Conservation (phyloP, 1,140 invertebrate species). For the Ceratitis capitata region DNA sequence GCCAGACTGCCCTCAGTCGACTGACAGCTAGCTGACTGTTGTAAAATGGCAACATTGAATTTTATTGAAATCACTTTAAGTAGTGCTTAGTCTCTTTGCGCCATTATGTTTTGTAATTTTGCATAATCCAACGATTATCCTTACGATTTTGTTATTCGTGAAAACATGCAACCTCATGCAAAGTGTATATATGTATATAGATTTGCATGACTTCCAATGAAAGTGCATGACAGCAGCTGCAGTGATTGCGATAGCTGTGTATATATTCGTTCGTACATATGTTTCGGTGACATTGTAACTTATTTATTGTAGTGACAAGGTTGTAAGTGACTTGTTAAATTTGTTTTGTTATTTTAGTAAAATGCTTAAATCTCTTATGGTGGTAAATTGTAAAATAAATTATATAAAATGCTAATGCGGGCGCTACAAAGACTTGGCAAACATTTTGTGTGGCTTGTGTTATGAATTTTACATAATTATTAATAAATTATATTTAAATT, state of each 20-base stretch:
- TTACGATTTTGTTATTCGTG: background rate
- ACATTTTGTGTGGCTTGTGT: background rate
- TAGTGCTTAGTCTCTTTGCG: background rate
- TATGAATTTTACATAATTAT: background rate
- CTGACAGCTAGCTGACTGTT: background rate
- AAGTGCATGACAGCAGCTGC: too few species aligned
- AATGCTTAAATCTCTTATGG: background rate
- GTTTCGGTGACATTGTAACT: background rate
- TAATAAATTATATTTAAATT: background rate
- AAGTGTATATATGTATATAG: too few species aligned
- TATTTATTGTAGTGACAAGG: background rate
- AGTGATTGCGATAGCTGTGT: too few species aligned
- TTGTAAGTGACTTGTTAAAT: background rate
- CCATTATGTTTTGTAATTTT: constrained; percentile 13
- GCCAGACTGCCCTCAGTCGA: background rate
- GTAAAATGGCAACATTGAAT: background rate
- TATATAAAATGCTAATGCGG: background rate
- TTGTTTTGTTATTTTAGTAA: background rate
- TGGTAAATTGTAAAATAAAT: background rate
- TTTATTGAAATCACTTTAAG: constrained; percentile 17
- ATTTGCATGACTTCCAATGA: background rate
- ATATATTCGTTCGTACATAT: too few species aligned
- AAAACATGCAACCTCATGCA: background rate
- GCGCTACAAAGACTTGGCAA: too few species aligned
- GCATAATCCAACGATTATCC: background rate